Conservation (phyloP, 2,888 invertebrate genomes). For the Sinopyrophorus schimmeli region DNA sequence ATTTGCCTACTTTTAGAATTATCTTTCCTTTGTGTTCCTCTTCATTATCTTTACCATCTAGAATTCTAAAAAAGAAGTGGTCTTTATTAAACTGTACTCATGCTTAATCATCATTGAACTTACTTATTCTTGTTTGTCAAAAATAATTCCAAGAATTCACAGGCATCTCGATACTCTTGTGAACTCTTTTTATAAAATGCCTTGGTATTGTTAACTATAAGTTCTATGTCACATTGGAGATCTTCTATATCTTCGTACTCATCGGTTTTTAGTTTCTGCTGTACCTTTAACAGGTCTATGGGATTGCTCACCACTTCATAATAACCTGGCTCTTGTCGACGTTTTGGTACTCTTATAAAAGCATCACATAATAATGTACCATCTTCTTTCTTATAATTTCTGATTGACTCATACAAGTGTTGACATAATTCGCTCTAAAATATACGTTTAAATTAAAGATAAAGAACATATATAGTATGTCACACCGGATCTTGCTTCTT, state of each 20-base stretch:
- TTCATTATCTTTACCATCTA: conserved; percentile 53
- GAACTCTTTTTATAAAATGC: conserved; percentile 89
- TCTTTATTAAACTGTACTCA: neutral
- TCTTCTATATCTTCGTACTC: conserved; percentile 95
- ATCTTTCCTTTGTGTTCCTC: conserved; percentile 59
- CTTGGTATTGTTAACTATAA: conserved; percentile 92
- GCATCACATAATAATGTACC: conserved; percentile 89
- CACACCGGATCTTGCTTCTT: conserved; percentile 76
- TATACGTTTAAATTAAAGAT: neutral
- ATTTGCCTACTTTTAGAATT: conserved; percentile 59
- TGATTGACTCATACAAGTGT: conserved; percentile 88
- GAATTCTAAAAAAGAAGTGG: conserved; percentile 43
- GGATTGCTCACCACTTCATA: conserved; percentile 93
- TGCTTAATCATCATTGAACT: conserved; percentile 23
- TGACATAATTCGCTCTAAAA: conserved; percentile 81
- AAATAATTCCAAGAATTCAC: conserved; percentile 85
- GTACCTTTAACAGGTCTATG: conserved; percentile 92
- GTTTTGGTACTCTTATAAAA: conserved; percentile 92
- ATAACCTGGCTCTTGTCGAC: conserved; percentile 88
- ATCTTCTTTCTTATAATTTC: conserved; percentile 90
- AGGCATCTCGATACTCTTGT: conserved; percentile 87
- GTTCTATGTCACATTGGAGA: conserved; percentile 84
- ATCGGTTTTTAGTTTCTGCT: conserved; percentile 95
- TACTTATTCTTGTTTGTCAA: conserved; percentile 60
- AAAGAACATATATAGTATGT: neutral